These are phyloP conservation scores for Zapornia atra DNA, from an alignment of 2,113 vertebrate species.

Conservation along the genomic window DNA sequence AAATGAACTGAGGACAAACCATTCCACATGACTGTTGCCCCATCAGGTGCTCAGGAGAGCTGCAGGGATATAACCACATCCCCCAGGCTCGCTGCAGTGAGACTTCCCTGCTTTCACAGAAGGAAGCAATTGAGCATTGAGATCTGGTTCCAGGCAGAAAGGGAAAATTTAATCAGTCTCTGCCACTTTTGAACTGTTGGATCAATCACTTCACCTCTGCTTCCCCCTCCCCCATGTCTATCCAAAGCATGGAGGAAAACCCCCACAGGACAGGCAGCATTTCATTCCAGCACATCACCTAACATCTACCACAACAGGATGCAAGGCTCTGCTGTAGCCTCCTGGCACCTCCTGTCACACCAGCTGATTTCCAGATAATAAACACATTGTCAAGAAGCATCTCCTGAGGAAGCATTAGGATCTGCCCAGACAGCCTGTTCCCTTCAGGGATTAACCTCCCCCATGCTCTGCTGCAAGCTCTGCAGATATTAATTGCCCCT, in stretches of 20 bases:
- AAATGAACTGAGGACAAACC: neutral
- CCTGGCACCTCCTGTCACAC: constrained; percentile 20
- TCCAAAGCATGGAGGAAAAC: neutral
- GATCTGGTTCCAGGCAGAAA: neutral
- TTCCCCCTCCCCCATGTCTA: neutral
- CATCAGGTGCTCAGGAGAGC: neutral
- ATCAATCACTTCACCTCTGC: neutral
- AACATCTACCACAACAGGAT: neutral
- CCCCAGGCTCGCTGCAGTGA: neutral
- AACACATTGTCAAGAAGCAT: constrained; percentile 3
- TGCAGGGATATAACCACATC: neutral
- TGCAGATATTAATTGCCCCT: neutral
- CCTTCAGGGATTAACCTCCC: neutral
- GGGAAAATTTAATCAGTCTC: neutral
- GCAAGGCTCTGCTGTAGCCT: neutral
- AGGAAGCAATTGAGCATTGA: neutral
- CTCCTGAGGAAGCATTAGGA: neutral
- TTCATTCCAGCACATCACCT: neutral
- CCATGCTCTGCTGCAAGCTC: neutral
- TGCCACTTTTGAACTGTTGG: neutral
- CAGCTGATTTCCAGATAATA: neutral
- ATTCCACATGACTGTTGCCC: neutral
- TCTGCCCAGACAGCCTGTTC: neutral
- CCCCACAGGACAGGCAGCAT: neutral
- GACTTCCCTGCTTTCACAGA: neutral